Evolutionary conservation across 2,797 vertebrate species (phyloP).

Genomic region (Pempheris klunzingeri): DNA sequence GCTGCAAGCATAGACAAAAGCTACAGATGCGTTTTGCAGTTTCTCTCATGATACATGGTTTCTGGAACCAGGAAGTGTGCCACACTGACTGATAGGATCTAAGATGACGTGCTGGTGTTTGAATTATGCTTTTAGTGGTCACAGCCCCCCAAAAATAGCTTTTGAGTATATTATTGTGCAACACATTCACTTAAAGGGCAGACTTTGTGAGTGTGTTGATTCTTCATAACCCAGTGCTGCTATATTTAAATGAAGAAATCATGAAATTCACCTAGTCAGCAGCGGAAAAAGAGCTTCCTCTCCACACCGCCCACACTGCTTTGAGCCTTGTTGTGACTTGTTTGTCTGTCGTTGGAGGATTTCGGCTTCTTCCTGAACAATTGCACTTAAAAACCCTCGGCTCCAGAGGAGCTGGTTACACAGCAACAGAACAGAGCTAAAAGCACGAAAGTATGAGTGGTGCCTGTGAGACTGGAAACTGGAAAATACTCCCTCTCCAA

Average conservation of each 20-base stretch:
- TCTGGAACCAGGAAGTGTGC: conserved; percentile 79
- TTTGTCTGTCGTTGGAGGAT: conserved; percentile 80
- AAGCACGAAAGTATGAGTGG: conserved; percentile 53
- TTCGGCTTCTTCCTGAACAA: conserved; percentile 77
- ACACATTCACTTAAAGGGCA: conserved; percentile 42
- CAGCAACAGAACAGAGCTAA: conserved; percentile 47
- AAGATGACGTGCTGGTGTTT: conserved; percentile 59
- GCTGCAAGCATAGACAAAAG: conserved; percentile 57
- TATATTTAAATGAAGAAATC: conserved; percentile 76
- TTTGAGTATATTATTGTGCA: conserved; percentile 45
- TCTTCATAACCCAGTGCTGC: conserved; percentile 46
- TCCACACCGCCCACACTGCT: conserved; percentile 77
- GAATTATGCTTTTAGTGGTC: conserved; percentile 60
- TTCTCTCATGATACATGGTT: conserved; percentile 58
- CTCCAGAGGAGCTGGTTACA: conserved; percentile 71
- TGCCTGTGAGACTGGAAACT: conserved; percentile 53
- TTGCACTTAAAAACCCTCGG: conserved; percentile 68
- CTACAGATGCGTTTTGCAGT: conserved; percentile 42
- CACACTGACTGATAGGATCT: conserved; percentile 75
- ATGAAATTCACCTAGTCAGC: conserved; percentile 79
- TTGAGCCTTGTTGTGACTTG: conserved; percentile 83
- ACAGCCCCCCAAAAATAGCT: conserved; percentile 48
- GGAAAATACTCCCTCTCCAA: conserved; percentile 47
- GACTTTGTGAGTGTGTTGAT: conserved; percentile 47
- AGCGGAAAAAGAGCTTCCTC: conserved; percentile 71